Base-by-base conservation (phyloP, 2,113 vertebrate genomes). In the Eupsittula cactorum region DNA sequence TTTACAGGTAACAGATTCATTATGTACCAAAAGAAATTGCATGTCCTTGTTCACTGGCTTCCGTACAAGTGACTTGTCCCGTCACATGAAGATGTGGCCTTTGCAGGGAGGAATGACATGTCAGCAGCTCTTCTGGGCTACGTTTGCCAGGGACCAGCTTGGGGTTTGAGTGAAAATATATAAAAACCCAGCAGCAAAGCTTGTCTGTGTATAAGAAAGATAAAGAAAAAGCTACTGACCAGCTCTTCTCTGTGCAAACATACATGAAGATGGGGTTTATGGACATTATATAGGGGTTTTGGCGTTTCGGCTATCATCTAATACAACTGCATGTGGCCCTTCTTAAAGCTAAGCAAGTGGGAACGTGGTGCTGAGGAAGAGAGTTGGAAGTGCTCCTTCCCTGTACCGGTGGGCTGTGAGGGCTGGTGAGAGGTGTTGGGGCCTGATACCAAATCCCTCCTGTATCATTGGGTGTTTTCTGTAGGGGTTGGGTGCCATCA, bases 111-210 rank as follows among this genome's bases (percentile, higher is more conserved):
- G 44, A 21, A 9, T 2, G 7, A 12, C 50, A 50, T 4, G 28
- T 33, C 70, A 49, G n/a, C 53, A 12, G 31, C 81, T 14, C 4
- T 44, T 39, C 33, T 50, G 21, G 47, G 29, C 39, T 76, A 75
- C 10, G 0, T 2, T n/a, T 15, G 2, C 11, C 75, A 39, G 62
- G 60, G 75, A 10, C 35, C 44, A 5, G 2, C 4, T 0, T 1
- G 57, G 42, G 64, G 21, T 6, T 37, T 15, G 47, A 57, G 27
- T 50, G 35, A n/a, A 62, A 75, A 42, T 2, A 3, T 4, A 23
- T n/a, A 27, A 65, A 65, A 88, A 27, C 19, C 16, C 27, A 31
- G 25, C 55, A 83, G 41, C 75, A 69, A 3, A 62, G 47, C n/a
- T 39, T 35, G 41, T 49, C 39, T 1, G 3, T 69, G 17, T 59